phyloP scores from a whole-genome alignment of 2,113 vertebrate genomes.

The Saccopteryx leptura region DNA sequence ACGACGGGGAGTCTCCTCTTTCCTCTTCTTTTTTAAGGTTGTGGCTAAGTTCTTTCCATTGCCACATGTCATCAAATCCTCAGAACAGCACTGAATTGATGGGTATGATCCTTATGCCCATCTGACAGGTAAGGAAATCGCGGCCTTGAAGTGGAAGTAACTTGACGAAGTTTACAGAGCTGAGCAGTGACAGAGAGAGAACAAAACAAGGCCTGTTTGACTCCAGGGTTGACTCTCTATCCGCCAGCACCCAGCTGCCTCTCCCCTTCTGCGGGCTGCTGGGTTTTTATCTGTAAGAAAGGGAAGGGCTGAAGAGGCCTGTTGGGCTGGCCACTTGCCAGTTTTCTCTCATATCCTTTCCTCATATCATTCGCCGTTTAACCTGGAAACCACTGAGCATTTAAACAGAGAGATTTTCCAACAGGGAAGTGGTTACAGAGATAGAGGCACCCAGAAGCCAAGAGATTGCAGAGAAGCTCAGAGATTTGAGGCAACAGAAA shows the following conservation, averaged over 20 bases:
- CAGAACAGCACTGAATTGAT: not conserved
- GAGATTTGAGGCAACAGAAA: not conserved
- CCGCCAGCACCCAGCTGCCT: not conserved
- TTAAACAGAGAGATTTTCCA: not conserved
- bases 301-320: not conserved
- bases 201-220: not conserved
- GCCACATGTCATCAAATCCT: not conserved
- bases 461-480: not conserved
- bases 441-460: not conserved
- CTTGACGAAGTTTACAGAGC: not conserved
- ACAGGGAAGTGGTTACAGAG: not conserved
- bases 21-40: not conserved
- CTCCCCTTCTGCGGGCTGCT: not conserved
- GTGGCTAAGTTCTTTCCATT: not conserved
- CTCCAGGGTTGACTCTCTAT: not conserved
- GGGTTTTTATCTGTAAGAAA: not conserved
- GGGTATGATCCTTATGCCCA: not conserved
- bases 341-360: not conserved
- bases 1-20: not conserved
- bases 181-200: not conserved
- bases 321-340: not conserved
- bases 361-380: not conserved
- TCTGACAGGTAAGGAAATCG: not conserved
- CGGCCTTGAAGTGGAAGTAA: not conserved
- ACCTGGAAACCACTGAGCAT: not conserved